Evolutionary conservation across 2,113 vertebrate species (phyloP).

Genomic region (Oenanthe oenanthe): DNA sequence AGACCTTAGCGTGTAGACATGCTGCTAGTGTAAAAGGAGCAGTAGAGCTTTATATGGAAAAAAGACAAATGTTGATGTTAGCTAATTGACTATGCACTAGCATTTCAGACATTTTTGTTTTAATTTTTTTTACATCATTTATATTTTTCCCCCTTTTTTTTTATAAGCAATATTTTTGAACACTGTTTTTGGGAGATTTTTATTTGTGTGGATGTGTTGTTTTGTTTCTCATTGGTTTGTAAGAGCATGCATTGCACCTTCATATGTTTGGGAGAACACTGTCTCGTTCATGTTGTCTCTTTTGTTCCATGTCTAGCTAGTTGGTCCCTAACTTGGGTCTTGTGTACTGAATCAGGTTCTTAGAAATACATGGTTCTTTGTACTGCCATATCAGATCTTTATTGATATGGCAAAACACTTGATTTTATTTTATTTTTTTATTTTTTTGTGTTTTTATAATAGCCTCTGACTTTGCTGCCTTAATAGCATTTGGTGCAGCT

Average conservation of each 20-base stretch:
- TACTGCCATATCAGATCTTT: constrained; percentile 66
- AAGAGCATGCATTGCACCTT: constrained; percentile 83
- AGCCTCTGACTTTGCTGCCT: constrained; percentile 79
- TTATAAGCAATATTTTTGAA: constrained; percentile 76
- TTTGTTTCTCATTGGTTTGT: constrained; percentile 67
- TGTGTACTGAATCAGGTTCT: constrained; percentile 53
- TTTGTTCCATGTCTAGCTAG: constrained; percentile 70
- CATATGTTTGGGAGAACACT: constrained; percentile 84
- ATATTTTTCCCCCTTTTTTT: constrained; percentile 39
- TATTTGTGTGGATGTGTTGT: constrained; percentile 60
- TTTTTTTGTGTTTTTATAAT: constrained; percentile 47
- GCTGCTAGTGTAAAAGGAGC: constrained; percentile 80
- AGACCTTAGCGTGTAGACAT: constrained; percentile 81
- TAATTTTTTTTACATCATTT: constrained; percentile 57
- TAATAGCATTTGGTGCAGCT: constrained; percentile 81
- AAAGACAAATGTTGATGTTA: constrained; percentile 64
- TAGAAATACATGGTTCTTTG: constrained; percentile 42
- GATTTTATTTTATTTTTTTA: constrained; percentile 61
- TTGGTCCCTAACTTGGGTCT: constrained; percentile 60
- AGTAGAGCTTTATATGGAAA: constrained; percentile 79
- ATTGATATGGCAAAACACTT: constrained; percentile 60
- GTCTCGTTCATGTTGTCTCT: constrained; percentile 76
- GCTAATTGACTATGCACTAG: constrained; percentile 85
- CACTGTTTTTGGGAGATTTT: constrained; percentile 81
- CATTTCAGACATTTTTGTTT: constrained; percentile 76